phyloP scores from a whole-genome alignment of 2,797 vertebrate genomes.

The Cryptoblepharus egeriae region DNA sequence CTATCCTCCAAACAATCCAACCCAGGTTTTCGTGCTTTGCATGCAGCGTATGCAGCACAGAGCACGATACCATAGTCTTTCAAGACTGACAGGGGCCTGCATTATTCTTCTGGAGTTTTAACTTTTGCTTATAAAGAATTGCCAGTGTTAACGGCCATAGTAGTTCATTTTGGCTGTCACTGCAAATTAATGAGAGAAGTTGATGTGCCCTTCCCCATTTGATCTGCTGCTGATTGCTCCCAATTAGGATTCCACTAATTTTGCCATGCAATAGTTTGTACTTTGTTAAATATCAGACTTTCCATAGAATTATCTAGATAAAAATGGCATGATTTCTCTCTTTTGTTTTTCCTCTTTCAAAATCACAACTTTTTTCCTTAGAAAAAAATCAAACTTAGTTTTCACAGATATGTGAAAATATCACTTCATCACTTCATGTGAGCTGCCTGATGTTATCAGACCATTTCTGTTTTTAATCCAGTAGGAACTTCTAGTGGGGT shows the following conservation, averaged over 20 bases:
- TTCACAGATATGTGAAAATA: too few species aligned
- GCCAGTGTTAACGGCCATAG: neutral
- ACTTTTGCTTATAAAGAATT: neutral
- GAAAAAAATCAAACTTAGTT: too few species aligned
- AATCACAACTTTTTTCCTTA: neutral
- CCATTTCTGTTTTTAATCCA: neutral
- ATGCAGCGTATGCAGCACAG: too few species aligned
- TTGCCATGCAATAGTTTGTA: neutral
- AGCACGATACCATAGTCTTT: too few species aligned
- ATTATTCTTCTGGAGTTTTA: neutral
- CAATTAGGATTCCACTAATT: neutral
- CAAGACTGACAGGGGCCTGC: too few species aligned
- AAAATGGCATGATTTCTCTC: neutral
- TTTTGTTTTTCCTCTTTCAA: neutral
- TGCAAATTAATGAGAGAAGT: neutral
- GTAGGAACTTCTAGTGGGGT: neutral
- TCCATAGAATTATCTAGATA: neutral
- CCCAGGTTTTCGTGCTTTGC: too few species aligned
- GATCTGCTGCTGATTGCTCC: neutral
- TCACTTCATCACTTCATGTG: neutral
- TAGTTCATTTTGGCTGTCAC: neutral
- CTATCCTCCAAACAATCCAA: too few species aligned
- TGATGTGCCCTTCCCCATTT: neutral
- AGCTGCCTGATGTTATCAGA: neutral
- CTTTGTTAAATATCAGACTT: neutral